These are phyloP conservation scores for Parnassius glacialis DNA, from an alignment of 2,888 invertebrate genomes.

Conservation along the genomic window DNA sequence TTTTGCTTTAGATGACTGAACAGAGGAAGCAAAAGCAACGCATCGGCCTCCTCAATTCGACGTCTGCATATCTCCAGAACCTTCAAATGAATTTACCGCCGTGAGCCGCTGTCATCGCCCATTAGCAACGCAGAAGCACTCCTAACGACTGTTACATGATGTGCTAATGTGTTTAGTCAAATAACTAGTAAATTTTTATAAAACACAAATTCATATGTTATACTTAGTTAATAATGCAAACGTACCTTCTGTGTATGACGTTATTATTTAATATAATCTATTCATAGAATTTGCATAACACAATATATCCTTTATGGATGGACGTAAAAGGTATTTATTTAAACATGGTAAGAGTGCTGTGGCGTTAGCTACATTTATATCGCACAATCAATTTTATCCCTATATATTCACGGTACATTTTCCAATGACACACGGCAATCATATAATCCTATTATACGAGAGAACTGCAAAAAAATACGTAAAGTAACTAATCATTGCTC, in stretches of 20 bases:
- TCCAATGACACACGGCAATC: slow-evolving; percentile 25
- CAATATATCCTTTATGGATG: background rate
- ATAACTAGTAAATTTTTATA: no score
- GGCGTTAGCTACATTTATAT: background rate
- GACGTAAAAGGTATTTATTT: background rate
- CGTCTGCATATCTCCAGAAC: slow-evolving; percentile 85
- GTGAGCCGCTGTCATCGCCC: slow-evolving; percentile 39
- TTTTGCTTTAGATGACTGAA: slow-evolving; percentile 90
- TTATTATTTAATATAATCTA: no score
- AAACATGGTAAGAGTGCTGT: background rate
- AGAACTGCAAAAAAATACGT: background rate
- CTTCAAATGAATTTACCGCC: slow-evolving; percentile 74
- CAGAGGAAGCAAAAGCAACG: slow-evolving; percentile 97
- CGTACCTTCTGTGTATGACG: no score
- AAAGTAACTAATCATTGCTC: background rate
- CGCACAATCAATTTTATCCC: slow-evolving; percentile 23
- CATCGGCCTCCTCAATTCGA: slow-evolving; percentile 90
- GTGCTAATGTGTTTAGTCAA: background rate
- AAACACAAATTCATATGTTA: no score
- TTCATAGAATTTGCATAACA: background rate
- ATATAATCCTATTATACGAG: slow-evolving; percentile 7
- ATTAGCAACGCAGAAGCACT: background rate
- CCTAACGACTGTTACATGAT: background rate
- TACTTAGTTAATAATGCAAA: no score
- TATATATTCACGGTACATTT: slow-evolving; percentile 9